Base-by-base conservation (phyloP, 1,140 invertebrate genomes). In the Leptinotarsa texana region DNA sequence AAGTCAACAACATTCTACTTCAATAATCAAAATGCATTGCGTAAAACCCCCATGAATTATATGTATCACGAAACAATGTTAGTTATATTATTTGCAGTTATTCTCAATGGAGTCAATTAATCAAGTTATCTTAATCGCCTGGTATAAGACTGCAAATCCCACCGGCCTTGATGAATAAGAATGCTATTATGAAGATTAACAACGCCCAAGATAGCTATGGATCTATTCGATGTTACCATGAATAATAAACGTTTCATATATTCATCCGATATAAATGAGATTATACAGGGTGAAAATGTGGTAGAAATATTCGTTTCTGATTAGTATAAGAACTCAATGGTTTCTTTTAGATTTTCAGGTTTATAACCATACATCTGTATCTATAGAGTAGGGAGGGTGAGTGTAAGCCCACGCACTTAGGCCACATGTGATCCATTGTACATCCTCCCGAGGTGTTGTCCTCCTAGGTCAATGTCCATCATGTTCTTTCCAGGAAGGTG, bases 151-250 rank as follows among this genome's bases (percentile, higher is more conserved):
- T 17, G 65, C 65, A 67, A 67, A 67, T 67, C 65, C 24, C 24
- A 27, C 65, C 65, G 65, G 24, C 65, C 65, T 67, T 67, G 65
- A 67, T 67, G 22, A 33, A 42, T 67, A 67, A 67, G 65, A 67
- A 67, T 67, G 65, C 42, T 67, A 67, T 67, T 67, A 67, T 33
- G 65, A 67, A 67, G 65, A 67, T 67, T 24, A 67, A 42, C 24
- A 67, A 67, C 65, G 65, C 65, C 65, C 65, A 33, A 42, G 13
- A 67, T 67, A 22, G 17, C 65, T 67, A 67, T 67, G 42, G 42
- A 67, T 42, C 65, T 24, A 24, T 67, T 67, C 65, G 42, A 67
- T 67, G 65, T 67, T 67, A 67, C 65, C 17, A 18, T 67, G 42
- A 67, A 67, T 67, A 67, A 57, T 57, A 57, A 57, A 57, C n/a